These are phyloP conservation scores for Simalia tracyae DNA, from an alignment of 2,797 vertebrate genomes.

Conservation along the genomic window DNA sequence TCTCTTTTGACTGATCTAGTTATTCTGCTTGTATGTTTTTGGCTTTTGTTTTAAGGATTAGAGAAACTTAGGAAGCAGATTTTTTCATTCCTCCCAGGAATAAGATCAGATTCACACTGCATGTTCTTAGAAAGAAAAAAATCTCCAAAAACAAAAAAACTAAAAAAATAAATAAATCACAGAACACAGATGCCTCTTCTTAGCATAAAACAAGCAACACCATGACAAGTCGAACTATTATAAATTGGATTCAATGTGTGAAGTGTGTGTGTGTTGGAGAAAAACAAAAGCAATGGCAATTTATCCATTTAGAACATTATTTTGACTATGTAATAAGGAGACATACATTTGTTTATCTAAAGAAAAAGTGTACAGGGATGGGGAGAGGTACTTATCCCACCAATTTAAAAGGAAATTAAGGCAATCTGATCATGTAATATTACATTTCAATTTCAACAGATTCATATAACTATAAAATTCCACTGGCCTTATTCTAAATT, in stretches of 20 bases:
- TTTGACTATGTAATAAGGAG: conserved; percentile 28
- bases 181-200: conserved; percentile 50
- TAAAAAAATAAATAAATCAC: neutral
- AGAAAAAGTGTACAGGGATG: neutral
- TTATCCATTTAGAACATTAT: conserved; percentile 8
- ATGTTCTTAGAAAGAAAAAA: conserved; percentile 69
- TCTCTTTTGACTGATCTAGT: conserved; percentile 63
- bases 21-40: conserved; percentile 56
- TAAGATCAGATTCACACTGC: conserved; percentile 65
- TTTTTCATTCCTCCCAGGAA: conserved; percentile 74
- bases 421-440: conserved; percentile 1
- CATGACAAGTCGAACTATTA: conserved; percentile 22
- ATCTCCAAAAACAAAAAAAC: conserved; percentile 45
- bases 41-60: conserved; percentile 57
- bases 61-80: conserved; percentile 76
- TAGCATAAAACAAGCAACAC: conserved; percentile 54
- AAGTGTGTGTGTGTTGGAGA: neutral
- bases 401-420: neutral
- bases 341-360: neutral
- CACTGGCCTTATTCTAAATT: neutral
- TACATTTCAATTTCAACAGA: neutral
- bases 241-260: neutral
- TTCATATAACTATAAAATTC: neutral
- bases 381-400: conserved; percentile 22
- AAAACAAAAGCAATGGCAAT: conserved; percentile 47